Evolutionary conservation across 2,797 vertebrate species (phyloP).

Genomic region (Acanthopagrus latus): DNA sequence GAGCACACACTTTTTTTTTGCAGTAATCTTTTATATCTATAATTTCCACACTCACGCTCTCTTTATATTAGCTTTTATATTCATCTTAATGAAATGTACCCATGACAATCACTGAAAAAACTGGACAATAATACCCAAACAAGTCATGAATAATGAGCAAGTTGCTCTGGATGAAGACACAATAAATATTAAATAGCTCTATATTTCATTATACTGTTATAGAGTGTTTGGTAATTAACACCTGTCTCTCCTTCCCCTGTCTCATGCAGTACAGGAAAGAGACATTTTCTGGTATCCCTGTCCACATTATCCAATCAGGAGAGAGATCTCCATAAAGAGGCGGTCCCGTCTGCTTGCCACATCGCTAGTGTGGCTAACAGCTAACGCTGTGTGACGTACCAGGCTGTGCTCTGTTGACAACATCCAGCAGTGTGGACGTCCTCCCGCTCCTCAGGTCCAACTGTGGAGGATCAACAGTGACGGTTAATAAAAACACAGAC

Average conservation of each 20-base stretch:
- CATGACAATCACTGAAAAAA: not conserved
- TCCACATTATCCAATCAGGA: too few relatives aligned
- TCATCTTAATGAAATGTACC: too few relatives aligned
- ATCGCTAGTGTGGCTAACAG: not conserved
- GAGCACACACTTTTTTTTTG: fast-evolving
- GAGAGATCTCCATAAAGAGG: too few relatives aligned
- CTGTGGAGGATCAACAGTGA: slow-evolving; percentile 61
- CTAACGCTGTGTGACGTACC: slow-evolving; percentile 61
- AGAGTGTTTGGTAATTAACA: not conserved
- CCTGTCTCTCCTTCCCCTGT: too few relatives aligned
- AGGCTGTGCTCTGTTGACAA: slow-evolving; percentile 78
- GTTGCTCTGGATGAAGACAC: too few relatives aligned
- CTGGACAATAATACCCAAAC: not conserved
- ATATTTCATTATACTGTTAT: too few relatives aligned
- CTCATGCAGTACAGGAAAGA: too few relatives aligned
- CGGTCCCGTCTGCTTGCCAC: too few relatives aligned
- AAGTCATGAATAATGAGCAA: too few relatives aligned
- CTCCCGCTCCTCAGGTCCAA: slow-evolving; percentile 77
- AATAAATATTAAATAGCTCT: too few relatives aligned
- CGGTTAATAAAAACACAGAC: slow-evolving; percentile 10
- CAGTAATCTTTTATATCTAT: not conserved
- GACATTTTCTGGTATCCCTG: too few relatives aligned
- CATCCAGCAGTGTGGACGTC: slow-evolving; percentile 79
- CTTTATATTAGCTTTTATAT: not conserved
- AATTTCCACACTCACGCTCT: not conserved